These are phyloP conservation scores for Ecdyonurus torrentis DNA, from an alignment of 2,888 invertebrate species.

Conservation along the genomic window DNA sequence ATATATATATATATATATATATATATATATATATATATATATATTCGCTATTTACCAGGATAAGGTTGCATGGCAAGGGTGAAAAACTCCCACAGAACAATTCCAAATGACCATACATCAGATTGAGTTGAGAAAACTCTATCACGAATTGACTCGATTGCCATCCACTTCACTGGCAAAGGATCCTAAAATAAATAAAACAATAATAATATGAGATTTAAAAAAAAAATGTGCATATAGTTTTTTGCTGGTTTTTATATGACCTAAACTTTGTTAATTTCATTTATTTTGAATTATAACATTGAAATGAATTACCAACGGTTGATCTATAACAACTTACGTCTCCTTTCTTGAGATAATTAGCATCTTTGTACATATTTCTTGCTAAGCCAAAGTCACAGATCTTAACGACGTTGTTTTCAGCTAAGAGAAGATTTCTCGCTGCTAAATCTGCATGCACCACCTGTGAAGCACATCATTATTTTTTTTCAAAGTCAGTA, in stretches of 20 bases:
- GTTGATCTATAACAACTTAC: constrained; percentile 16
- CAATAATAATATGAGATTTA: background rate
- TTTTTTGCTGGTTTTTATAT: too few species aligned
- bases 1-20: background rate
- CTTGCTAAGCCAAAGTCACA: constrained; percentile 33
- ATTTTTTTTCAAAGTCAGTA: too few species aligned
- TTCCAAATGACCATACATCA: constrained; percentile 29
- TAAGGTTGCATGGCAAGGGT: constrained; percentile 19
- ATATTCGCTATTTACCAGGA: constrained; percentile 16
- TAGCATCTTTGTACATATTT: constrained; percentile 27
- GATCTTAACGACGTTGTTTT: constrained; percentile 30
- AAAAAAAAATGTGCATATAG: background rate
- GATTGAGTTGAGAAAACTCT: constrained; percentile 29
- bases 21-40: background rate
- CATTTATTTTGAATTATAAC: too few species aligned
- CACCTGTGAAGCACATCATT: too few species aligned
- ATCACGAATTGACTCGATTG: constrained; percentile 30
- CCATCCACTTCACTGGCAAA: constrained; percentile 33
- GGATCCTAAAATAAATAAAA: constrained; percentile 15
- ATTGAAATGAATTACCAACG: too few species aligned
- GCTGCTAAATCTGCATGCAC: constrained; percentile 23
- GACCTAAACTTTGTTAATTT: too few species aligned
- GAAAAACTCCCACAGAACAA: constrained; percentile 21
- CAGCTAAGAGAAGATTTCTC: constrained; percentile 28
- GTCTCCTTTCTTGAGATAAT: constrained; percentile 28